Evolutionary conservation across 2,888 invertebrate genomes (phyloP).

Genomic region (Callyntrura sp.): DNA sequence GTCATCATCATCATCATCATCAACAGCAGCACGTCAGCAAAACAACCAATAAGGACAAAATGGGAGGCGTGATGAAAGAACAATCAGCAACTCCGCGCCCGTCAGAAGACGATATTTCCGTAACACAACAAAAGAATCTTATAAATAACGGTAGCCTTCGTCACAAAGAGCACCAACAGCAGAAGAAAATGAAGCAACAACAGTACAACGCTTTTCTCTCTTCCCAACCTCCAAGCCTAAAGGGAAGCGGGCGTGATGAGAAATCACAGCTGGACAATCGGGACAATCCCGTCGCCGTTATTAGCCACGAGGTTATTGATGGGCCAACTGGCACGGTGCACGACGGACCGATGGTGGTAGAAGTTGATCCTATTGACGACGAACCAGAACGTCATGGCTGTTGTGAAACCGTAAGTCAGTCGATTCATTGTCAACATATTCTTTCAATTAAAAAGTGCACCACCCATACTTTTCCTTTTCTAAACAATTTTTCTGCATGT

Average conservation of each 20-base stretch:
- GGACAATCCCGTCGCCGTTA: constrained; percentile 42
- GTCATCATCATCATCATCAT: constrained; percentile 34
- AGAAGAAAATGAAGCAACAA: constrained; percentile 52
- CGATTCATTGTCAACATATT: constrained; percentile 18
- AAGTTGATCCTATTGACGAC: constrained; percentile 65
- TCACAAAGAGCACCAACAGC: constrained; percentile 52
- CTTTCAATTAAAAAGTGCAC: constrained; percentile 16
- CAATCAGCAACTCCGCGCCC: background rate
- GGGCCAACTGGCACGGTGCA: background rate
- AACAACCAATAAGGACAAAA: constrained; percentile 55
- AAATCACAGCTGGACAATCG: constrained; percentile 64
- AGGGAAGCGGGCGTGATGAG: constrained; percentile 61
- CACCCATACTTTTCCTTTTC: too few relatives aligned
- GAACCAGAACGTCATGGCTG: constrained; percentile 52
- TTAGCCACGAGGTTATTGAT: constrained; percentile 68
- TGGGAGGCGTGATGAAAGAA: constrained; percentile 7
- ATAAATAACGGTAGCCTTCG: constrained; percentile 73
- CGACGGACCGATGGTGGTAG: constrained; percentile 72
- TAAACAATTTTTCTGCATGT: too few relatives aligned
- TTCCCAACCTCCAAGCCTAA: constrained; percentile 50
- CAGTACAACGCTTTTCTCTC: constrained; percentile 71
- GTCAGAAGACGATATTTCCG: constrained; percentile 52
- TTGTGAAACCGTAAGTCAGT: constrained; percentile 72
- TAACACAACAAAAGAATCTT: constrained; percentile 66
- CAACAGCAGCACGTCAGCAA: constrained; percentile 43